phyloP scores from a whole-genome alignment of 2,797 vertebrate genomes.

The Cyclura pinguis region DNA sequence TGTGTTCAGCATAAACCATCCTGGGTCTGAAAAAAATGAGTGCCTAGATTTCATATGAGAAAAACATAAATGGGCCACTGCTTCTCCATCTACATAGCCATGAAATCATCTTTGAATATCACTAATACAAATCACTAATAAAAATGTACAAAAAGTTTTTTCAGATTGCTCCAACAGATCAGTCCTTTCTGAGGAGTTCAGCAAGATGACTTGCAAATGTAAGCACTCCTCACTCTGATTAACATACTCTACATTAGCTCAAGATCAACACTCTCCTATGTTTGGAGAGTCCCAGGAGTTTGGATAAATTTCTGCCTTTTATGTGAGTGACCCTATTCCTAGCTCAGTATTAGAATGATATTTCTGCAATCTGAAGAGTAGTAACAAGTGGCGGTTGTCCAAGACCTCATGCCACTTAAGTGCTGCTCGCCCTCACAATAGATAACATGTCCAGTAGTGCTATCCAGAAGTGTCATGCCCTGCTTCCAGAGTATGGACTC shows the following conservation, averaged over 20 bases:
- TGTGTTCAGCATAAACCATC: not conserved
- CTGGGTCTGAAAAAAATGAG: not conserved
- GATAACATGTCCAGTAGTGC: no score
- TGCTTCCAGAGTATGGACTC: no score
- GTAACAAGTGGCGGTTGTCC: no score
- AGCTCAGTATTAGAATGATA: no score
- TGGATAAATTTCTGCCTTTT: no score
- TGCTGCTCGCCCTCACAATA: no score
- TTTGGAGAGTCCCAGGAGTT: not conserved
- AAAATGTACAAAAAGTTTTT: not conserved
- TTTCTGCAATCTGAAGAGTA: no score
- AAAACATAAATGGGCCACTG: not conserved
- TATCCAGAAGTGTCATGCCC: no score
- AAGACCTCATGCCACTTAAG: no score
- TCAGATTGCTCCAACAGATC: not conserved
- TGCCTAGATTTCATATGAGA: not conserved
- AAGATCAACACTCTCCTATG: not conserved
- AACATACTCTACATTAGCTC: not conserved
- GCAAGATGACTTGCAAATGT: not conserved
- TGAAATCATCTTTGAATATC: not conserved
- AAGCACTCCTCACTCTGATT: not conserved
- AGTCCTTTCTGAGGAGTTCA: not conserved
- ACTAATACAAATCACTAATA: not conserved
- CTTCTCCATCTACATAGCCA: not conserved
- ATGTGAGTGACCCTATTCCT: no score